Percentiles rank a stretch among this genome's conserved stretches.
phyloP scores from a whole-genome alignment of 1,140 invertebrate genomes.

The Aphaenogaster ashmeadi region DNA sequence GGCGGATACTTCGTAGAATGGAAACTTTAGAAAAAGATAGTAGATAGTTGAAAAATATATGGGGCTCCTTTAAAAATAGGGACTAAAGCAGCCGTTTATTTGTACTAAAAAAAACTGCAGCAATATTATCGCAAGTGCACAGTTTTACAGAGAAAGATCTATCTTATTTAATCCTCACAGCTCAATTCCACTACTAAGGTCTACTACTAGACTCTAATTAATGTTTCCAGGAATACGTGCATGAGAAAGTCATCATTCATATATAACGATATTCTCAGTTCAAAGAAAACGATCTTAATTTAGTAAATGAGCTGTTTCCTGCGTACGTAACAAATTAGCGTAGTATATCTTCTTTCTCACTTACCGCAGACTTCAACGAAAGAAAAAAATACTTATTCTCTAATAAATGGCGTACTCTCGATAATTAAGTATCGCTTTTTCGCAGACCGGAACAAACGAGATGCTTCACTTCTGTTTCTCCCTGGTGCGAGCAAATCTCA shows the following conservation, averaged over 20 bases:
- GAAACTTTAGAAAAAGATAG: conserved; percentile 42
- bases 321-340: conserved; percentile 12
- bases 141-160: background rate
- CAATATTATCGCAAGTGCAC: conserved; percentile 23
- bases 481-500: background rate
- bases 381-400: conserved; percentile 37
- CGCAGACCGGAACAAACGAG: conserved; percentile 11
- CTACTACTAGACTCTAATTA: background rate
- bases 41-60: conserved; percentile 32
- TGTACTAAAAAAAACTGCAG: background rate
- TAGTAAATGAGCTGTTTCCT: conserved; percentile 13
- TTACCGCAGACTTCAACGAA: background rate
- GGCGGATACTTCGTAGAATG: background rate
- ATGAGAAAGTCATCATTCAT: background rate
- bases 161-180: background rate
- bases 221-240: background rate
- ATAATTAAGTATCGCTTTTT: conserved; percentile 49
- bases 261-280: background rate
- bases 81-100: conserved; percentile 9
- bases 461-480: background rate
- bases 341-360: conserved; percentile 34
- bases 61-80: conserved; percentile 14
- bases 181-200: background rate
- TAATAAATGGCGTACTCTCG: conserved; percentile 48
- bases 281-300: conserved; percentile 14